Percentiles rank a stretch among this genome's conserved stretches.
Evolutionary conservation across 53 echinoderm and acorn worm genomes (phyloP).

Genomic region (Zoroaster sp.): DNA sequence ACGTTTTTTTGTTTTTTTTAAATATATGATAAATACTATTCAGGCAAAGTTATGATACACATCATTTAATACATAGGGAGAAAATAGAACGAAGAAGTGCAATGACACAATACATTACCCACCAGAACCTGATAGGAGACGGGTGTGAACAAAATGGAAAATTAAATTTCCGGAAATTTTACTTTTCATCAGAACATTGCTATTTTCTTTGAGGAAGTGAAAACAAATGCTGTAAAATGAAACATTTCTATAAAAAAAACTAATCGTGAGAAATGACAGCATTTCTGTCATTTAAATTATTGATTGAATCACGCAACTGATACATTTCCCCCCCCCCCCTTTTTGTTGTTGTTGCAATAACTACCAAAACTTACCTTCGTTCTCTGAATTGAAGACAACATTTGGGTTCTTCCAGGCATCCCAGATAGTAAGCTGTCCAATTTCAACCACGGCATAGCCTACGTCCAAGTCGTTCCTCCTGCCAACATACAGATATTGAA

Average conservation of each 20-base stretch:
- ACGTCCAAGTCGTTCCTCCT: conserved; percentile 28
- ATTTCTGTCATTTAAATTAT: background rate
- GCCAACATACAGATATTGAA: conserved; percentile 26
- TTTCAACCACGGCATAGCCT: background rate
- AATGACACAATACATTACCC: background rate
- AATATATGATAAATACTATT: background rate
- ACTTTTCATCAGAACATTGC: no score
- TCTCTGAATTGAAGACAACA: background rate
- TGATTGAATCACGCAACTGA: background rate
- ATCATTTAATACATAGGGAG: no score
- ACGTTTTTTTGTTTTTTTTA: background rate
- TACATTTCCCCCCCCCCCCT: no score
- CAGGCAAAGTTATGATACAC: background rate
- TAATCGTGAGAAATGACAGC: background rate
- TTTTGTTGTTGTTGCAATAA: no score
- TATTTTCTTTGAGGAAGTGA: no score
- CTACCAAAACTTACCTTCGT: conserved; percentile 31
- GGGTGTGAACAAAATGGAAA: no score
- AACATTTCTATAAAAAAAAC: background rate
- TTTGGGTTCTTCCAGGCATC: conserved; percentile 5
- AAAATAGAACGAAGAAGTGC: background rate
- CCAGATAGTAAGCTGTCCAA: conserved; percentile 40
- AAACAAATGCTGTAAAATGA: background rate
- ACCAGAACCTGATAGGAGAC: no score
- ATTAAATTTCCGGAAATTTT: no score